Percentiles rank a stretch among this genome's conserved stretches.
These are phyloP conservation scores for Crenuchus spilurus DNA, from an alignment of 2,797 vertebrate species.

Conservation along the genomic window DNA sequence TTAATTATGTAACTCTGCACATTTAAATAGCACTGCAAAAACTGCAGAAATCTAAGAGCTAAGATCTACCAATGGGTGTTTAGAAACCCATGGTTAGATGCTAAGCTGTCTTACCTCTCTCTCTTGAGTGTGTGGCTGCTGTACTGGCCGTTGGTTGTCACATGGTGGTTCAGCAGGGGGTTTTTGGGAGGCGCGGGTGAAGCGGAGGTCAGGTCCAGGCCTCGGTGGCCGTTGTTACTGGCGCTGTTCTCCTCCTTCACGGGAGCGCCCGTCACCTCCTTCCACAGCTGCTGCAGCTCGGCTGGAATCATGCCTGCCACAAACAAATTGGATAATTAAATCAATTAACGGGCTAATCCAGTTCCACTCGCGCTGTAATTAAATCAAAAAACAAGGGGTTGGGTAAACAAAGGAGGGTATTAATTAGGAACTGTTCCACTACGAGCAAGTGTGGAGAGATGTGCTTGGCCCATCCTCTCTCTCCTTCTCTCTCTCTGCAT, in stretches of 20 bases:
- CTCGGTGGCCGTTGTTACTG: slow-evolving; percentile 89
- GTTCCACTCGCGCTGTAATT: slow-evolving; percentile 94
- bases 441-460: slow-evolving; percentile 68
- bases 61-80: too few relatives aligned
- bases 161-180: slow-evolving; percentile 90
- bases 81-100: neutral
- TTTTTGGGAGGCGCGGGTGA: slow-evolving; percentile 90
- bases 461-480: slow-evolving; percentile 28
- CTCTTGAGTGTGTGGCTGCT: slow-evolving; percentile 91
- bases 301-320: slow-evolving; percentile 99
- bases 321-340: slow-evolving; percentile 99
- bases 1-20: too few relatives aligned
- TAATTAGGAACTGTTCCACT: slow-evolving; percentile 80
- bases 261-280: slow-evolving; percentile 92
- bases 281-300: slow-evolving; percentile 99
- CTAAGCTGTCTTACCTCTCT: slow-evolving; percentile 81
- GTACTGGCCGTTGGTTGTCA: slow-evolving; percentile 93
- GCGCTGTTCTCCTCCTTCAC: slow-evolving; percentile 87
- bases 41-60: too few relatives aligned
- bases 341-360: slow-evolving; percentile 98
- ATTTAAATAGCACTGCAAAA: too few relatives aligned
- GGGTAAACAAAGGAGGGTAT: slow-evolving; percentile 96
- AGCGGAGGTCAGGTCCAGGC: slow-evolving; percentile 93
- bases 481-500: slow-evolving; percentile 38
- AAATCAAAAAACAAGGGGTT: slow-evolving; percentile 88